Conservation (phyloP, 2,888 invertebrate species). For the Stenotaenia linearis region DNA sequence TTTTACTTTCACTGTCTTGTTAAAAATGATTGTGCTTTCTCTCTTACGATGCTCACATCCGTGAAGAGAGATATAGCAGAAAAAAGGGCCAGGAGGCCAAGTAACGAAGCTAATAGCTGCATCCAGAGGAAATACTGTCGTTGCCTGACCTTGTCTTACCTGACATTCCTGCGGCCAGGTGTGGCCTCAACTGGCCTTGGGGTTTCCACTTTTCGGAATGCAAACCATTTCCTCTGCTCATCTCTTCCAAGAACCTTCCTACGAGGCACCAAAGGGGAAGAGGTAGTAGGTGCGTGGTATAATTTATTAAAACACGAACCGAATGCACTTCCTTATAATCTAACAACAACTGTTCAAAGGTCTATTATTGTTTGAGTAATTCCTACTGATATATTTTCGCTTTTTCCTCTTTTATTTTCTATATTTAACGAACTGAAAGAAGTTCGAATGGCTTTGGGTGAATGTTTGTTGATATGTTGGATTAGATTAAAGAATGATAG, state of each 20-base stretch:
- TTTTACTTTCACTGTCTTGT: not conserved
- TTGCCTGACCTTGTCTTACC: not conserved
- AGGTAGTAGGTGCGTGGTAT: not conserved
- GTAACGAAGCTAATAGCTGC: not conserved
- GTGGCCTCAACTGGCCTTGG: not conserved
- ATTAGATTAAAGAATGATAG: too few species aligned
- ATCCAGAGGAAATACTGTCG: not conserved
- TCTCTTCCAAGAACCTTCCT: not conserved
- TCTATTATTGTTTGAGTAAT: not conserved
- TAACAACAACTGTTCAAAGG: not conserved
- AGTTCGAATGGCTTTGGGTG: not conserved
- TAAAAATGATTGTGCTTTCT: not conserved
- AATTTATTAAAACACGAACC: not conserved
- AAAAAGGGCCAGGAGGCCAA: not conserved
- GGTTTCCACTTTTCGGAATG: not conserved
- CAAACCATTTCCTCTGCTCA: not conserved
- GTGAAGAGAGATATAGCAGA: not conserved
- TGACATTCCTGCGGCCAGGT: slow-evolving; percentile 4
- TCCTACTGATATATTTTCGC: not conserved
- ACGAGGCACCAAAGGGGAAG: not conserved
- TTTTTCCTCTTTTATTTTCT: not conserved
- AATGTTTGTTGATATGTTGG: not conserved
- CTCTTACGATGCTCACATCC: not conserved
- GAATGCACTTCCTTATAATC: not conserved
- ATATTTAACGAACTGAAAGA: not conserved